Evolutionary conservation across 92 coral and sea anemone genomes (phyloP).

Genomic region (Porites evermanni): DNA sequence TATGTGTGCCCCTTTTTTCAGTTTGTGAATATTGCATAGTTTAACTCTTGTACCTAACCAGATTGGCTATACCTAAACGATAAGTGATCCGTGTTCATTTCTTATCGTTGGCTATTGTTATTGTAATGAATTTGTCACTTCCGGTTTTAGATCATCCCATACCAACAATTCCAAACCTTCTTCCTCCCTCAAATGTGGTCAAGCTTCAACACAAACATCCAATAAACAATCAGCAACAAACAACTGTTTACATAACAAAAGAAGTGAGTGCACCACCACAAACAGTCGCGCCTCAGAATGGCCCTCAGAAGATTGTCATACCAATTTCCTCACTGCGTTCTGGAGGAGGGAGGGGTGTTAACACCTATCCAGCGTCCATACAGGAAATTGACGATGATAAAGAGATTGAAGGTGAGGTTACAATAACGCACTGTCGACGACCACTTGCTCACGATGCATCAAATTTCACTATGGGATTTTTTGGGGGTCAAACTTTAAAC

Average conservation of each 20-base stretch:
- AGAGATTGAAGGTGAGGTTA: conserved; percentile 14
- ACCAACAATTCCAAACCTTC: background rate
- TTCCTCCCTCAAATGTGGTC: background rate
- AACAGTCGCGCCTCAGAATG: background rate
- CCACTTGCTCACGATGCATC: background rate
- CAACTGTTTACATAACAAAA: conserved; percentile 26
- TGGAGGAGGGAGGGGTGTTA: background rate
- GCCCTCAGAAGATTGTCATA: conserved; percentile 36
- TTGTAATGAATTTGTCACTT: background rate
- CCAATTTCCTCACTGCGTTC: conserved; percentile 44
- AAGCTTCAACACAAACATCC: background rate
- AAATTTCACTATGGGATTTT: background rate
- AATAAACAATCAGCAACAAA: conserved; percentile 15
- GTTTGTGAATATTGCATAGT: no score
- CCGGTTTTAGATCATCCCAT: background rate
- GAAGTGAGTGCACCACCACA: background rate
- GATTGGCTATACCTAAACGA: no score
- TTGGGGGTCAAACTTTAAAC: no score
- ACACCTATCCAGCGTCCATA: background rate
- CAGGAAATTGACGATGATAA: background rate
- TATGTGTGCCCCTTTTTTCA: no score
- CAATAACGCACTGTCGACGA: no score
- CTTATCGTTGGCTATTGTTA: background rate
- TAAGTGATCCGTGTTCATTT: background rate
- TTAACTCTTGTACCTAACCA: no score